Percentiles rank a stretch among this genome's conserved stretches.
Conservation (phyloP, 2,888 invertebrate species). For the Osedax frankpressi region DNA sequence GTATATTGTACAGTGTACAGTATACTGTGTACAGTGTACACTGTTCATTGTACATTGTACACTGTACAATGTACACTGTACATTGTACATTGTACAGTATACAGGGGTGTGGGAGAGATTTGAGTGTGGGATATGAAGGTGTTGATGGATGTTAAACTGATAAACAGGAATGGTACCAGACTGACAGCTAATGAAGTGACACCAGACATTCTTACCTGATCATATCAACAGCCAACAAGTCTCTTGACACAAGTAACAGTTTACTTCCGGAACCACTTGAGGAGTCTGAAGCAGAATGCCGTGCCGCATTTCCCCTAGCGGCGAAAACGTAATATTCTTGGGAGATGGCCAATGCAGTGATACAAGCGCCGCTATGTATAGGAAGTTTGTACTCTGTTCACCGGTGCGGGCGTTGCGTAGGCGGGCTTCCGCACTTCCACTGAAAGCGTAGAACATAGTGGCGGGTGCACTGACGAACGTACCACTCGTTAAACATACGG, state of each 20-base stretch:
- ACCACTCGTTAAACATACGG: conserved; percentile 18
- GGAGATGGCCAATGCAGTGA: conserved; percentile 36
- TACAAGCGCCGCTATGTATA: conserved; percentile 32
- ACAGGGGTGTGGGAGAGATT: no score
- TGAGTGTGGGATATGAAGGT: no score
- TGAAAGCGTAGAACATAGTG: conserved; percentile 36
- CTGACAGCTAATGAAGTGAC: no score
- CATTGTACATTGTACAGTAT: no score
- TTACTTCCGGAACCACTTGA: no score
- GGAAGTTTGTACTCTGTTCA: conserved; percentile 33
- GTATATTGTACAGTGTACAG: no score
- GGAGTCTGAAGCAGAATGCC: no score
- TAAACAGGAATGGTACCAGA: no score
- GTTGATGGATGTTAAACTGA: no score
- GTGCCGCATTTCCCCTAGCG: conserved; percentile 29
- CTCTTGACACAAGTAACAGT: conserved; percentile 35
- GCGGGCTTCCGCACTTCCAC: conserved; percentile 33
- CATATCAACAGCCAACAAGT: conserved; percentile 38
- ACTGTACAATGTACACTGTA: no score
- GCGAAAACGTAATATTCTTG: conserved; percentile 39
- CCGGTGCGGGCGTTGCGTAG: conserved; percentile 36
- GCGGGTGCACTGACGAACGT: conserved; percentile 20
- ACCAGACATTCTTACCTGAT: conserved; percentile 26
- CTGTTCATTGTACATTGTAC: no score
- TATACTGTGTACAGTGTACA: no score